Conservation (phyloP, 2,888 invertebrate genomes). For the Caenorhabditis sp. region DNA sequence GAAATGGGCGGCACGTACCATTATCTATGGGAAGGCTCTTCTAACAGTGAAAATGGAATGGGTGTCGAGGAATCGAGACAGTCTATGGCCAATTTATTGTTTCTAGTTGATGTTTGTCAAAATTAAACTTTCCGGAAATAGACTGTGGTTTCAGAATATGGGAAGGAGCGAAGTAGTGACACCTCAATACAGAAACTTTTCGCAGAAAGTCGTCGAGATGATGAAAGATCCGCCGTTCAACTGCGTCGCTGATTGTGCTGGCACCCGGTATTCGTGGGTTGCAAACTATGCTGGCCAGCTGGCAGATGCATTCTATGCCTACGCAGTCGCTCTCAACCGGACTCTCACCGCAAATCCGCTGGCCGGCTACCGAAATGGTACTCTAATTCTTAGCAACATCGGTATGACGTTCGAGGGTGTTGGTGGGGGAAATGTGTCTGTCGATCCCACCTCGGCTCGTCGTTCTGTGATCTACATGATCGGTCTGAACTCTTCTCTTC, state of each 20-base stretch:
- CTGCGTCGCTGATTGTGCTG: constrained; percentile 64
- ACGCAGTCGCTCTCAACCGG: constrained; percentile 61
- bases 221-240: constrained; percentile 73
- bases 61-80: constrained; percentile 16
- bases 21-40: constrained; percentile 50
- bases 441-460: constrained; percentile 50
- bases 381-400: constrained; percentile 39
- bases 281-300: constrained; percentile 61
- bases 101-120: constrained; percentile 49
- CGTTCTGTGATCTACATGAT: constrained; percentile 52
- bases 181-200: constrained; percentile 65
- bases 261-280: constrained; percentile 32
- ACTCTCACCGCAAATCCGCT: constrained; percentile 30
- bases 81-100: constrained; percentile 37
- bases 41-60: background rate
- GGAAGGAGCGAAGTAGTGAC: constrained; percentile 53
- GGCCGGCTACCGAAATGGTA: constrained; percentile 36
- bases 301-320: constrained; percentile 63
- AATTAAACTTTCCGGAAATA: background rate
- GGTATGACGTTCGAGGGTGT: constrained; percentile 55
- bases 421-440: constrained; percentile 44
- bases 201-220: constrained; percentile 66
- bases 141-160: constrained; percentile 64
- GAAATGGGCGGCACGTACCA: constrained; percentile 39
- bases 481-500: constrained; percentile 50